Base-by-base conservation (phyloP, 1,140 invertebrate genomes). In the Tetragonula clypearis region DNA sequence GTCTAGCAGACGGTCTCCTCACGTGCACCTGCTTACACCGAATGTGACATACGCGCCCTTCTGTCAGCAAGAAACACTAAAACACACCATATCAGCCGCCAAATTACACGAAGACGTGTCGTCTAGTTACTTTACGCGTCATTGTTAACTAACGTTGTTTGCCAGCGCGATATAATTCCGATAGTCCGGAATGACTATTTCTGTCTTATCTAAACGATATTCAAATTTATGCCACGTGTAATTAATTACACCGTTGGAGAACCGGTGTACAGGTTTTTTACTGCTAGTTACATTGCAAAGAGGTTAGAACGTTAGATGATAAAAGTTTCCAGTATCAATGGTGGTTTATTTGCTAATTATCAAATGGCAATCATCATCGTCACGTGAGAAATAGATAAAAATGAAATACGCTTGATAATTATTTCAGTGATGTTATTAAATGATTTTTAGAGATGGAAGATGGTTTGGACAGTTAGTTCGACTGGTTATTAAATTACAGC, bases 1-100 rank as follows among this genome's bases (percentile, higher is more conserved):
- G 69, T 58, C 68, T 81, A 74, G 79, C 84, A 85, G 79, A 85
- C 82, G 56, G 76, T 58, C 68, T 23, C 26, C 82, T 79, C 82
- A 79, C 82, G 74, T 79, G 82, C 76, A 79, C 56, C 56, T 72
- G 76, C 56, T 56, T 60, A 84, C 49, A 30, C 11, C n/a, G 11
- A 21, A 53, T 78, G 55, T 78, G 55, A 84, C 66, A 55, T 35
- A 76, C 65, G 81, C 81, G 23, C 72, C 30, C 80, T 75, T 76
- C 53, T 65, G 72, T 76, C 23, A 14, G n/a, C 3, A 1, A 56
- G 30, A 17, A 76, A 49, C n/a, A 76, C 49, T 82, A 76, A 74
- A 66, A 76, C 26, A 15, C 26, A 5, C 8, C 53, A n/a, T 60
- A 19, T 55, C 21, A 19, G 30, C 11, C 19, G 26, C 21, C 6